phyloP scores from a whole-genome alignment of 2,888 invertebrate species.

The Calliphora vomitoria region DNA sequence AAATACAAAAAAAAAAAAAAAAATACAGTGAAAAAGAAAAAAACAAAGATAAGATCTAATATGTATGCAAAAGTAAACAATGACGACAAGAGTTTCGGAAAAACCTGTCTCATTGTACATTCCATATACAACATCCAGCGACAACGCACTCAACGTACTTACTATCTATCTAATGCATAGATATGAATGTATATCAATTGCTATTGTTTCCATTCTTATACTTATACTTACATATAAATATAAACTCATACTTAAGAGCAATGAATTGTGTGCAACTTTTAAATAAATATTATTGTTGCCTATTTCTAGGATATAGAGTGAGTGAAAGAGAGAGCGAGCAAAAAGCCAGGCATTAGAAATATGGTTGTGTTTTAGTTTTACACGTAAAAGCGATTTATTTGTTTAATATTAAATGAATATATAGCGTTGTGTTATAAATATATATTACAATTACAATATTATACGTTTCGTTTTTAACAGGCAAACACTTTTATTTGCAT shows the following conservation, averaged over 20 bases:
- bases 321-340: no score
- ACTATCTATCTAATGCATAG: no score
- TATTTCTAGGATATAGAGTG: conserved; percentile 1
- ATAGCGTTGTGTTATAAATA: conserved; percentile 37
- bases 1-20: background rate
- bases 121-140: conserved; percentile 38
- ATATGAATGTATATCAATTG: conserved; percentile 46
- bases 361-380: conserved; percentile 40
- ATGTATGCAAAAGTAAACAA: conserved; percentile 64
- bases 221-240: no score
- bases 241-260: conserved; percentile 1
- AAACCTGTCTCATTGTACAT: conserved; percentile 54
- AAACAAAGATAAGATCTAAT: conserved; percentile 49
- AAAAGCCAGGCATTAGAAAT: conserved; percentile 3
- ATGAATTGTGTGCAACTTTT: conserved; percentile 64
- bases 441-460: conserved; percentile 43
- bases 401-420: conserved; percentile 76
- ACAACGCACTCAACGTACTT: conserved; percentile 46
- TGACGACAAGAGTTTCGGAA: conserved; percentile 55
- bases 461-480: background rate
- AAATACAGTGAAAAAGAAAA: background rate
- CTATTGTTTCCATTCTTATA: conserved; percentile 31
- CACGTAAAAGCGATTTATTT: conserved; percentile 75
- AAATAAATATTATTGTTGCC: conserved; percentile 67
- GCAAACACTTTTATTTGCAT: conserved; percentile 5